Evolutionary conservation across 2,888 invertebrate species (phyloP).

Genomic region (Masnerella sp.): DNA sequence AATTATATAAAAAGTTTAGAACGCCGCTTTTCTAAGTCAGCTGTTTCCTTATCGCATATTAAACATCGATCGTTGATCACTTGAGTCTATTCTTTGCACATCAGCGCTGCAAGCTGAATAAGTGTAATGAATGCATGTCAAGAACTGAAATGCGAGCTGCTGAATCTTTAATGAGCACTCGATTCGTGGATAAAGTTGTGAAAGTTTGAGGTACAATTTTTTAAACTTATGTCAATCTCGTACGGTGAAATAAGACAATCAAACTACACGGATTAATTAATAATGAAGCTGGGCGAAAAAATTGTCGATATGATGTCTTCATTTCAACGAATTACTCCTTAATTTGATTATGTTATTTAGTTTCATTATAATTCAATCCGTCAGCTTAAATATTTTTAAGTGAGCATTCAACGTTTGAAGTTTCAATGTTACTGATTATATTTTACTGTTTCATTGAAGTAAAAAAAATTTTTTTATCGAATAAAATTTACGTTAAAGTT

Average conservation of each 20-base stretch:
- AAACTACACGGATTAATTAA: no score
- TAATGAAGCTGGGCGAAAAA: no score
- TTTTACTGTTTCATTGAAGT: no score
- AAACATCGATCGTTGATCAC: constrained; percentile 54
- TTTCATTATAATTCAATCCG: no score
- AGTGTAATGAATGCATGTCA: constrained; percentile 40
- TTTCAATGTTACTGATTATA: no score
- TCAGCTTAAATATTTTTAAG: no score
- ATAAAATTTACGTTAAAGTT: no score
- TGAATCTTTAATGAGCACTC: constrained; percentile 27
- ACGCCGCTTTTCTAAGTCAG: constrained; percentile 42
- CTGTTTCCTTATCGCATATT: constrained; percentile 38
- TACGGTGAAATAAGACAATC: constrained; percentile 5
- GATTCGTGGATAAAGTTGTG: constrained; percentile 11
- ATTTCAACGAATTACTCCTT: not conserved
- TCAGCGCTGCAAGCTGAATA: constrained; percentile 29
- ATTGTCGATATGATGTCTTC: no score
- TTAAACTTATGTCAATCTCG: not conserved
- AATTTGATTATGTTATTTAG: not conserved
- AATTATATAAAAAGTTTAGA: constrained; percentile 48
- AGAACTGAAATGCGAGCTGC: constrained; percentile 21
- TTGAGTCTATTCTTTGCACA: constrained; percentile 37
- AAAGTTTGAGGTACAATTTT: constrained; percentile 10
- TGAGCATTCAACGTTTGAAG: no score
- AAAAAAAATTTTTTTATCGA: no score